Evolutionary conservation across 2,888 invertebrate species (phyloP), one percentile per base, ranked within the genome.

Genomic region (Cylloceria caligata): DNA sequence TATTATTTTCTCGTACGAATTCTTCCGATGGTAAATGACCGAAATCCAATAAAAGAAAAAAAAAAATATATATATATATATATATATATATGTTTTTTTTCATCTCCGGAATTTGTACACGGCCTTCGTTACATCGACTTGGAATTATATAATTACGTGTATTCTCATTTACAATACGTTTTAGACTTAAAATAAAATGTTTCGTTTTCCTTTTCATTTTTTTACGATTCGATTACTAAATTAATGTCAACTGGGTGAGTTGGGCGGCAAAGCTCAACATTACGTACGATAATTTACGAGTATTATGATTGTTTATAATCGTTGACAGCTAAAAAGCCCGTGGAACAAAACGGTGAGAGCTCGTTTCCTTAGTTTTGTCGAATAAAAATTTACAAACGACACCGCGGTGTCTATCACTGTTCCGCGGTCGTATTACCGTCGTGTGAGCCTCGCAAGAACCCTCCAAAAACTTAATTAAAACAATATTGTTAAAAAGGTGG

Each of bases 291-390:
- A 85, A 86, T 21, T 57, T 81, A 84, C 85, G 86, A 88, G 87
- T 87, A 88, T 88, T 87, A 87, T 86, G 87, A 86, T 88, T 85
- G 67, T 67, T 65, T 76, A 67, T 62, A 65, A 60, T 85, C 81
- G 84, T 85, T 81, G 82, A 85, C 85, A 88, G 88, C 88, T 88
- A 87, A 82, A 86, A 82, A 88, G 88, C 90, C 89, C 89, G 89
- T 88, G 89, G 89, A 89, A 88, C 88, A 90, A 90, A 88, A 87
- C 87, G 85, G 81, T 80, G 68, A 83, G 79, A 84, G 74, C 57
- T 73, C 67, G 34, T 71, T 72, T 69, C 36, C 65, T 76, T 65
- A 19, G 52, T 49, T 13, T 47, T 60, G 39, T 52, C 16, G 5
- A 64, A 9, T 62, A 57, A 57, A 30, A 47, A 60, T 71, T 30